Conservation (phyloP, 2,888 invertebrate species). For the Ormyrus pomaceus region DNA sequence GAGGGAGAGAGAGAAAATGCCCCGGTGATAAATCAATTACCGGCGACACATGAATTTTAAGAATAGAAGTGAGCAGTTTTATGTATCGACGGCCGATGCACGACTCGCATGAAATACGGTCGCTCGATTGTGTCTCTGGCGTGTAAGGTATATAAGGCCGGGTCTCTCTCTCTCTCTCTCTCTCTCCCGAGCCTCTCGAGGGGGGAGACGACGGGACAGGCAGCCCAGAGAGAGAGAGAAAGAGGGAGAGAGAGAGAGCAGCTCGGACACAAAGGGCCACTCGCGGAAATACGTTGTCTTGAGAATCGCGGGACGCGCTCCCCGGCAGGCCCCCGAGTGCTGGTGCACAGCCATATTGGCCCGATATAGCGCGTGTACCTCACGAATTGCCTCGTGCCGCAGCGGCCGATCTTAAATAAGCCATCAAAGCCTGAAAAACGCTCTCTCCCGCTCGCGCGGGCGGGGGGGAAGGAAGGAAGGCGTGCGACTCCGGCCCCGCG, state of each 20-base stretch:
- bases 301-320: slow-evolving; percentile 24
- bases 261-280: slow-evolving; percentile 41
- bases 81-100: slow-evolving; percentile 50
- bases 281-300: slow-evolving; percentile 54
- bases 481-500: too few relatives aligned
- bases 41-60: slow-evolving; percentile 53
- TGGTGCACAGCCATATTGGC: slow-evolving; percentile 1
- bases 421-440: slow-evolving; percentile 14
- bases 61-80: slow-evolving; percentile 56
- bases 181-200: too few relatives aligned
- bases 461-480: background rate
- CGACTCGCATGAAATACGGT: slow-evolving; percentile 56
- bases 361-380: slow-evolving; percentile 33
- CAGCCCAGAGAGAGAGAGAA: too few relatives aligned
- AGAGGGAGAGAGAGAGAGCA: too few relatives aligned
- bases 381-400: slow-evolving; percentile 52
- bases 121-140: slow-evolving; percentile 31
- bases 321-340: background rate
- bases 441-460: too few relatives aligned
- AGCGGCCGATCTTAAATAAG: slow-evolving; percentile 40
- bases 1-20: background rate
- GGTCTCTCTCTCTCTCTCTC: too few relatives aligned
- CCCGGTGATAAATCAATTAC: slow-evolving; percentile 57
- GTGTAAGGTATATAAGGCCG: too few relatives aligned
- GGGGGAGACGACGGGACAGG: too few relatives aligned